Evolutionary conservation across 1,140 invertebrate species (phyloP).

Genomic region (Wasmannia auropunctata): DNA sequence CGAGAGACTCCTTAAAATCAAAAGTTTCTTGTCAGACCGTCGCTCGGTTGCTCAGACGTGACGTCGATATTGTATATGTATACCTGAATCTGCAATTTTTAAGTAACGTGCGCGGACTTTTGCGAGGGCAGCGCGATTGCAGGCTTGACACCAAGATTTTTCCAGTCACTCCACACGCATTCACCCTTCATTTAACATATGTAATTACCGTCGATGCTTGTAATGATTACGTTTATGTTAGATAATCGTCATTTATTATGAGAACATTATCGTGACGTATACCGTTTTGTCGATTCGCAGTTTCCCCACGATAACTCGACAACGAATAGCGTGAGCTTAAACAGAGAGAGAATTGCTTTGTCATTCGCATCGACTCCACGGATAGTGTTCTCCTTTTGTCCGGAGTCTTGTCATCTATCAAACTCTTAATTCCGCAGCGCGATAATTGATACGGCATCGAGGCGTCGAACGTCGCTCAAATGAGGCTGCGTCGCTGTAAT

Average conservation of each 20-base stretch:
- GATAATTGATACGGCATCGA: slow-evolving; percentile 24
- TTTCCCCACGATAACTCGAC: not conserved
- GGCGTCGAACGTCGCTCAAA: not conserved
- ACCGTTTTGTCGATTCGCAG: not conserved
- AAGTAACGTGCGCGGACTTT: not conserved
- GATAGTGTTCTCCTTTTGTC: slow-evolving; percentile 11
- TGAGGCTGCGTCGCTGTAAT: not conserved
- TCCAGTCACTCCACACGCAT: not conserved
- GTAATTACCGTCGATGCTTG: not conserved
- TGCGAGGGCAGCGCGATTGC: not conserved
- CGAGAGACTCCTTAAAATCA: slow-evolving; percentile 11
- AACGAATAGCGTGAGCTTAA: not conserved
- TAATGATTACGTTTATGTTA: not conserved
- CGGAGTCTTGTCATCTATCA: not conserved
- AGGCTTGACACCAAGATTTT: slow-evolving; percentile 10
- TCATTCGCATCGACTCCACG: slow-evolving; percentile 43
- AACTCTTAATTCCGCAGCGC: slow-evolving; percentile 15
- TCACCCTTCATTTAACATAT: not conserved
- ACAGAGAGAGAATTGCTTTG: slow-evolving; percentile 41
- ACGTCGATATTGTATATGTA: not conserved
- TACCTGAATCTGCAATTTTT: not conserved
- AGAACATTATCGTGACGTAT: not conserved
- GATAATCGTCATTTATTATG: not conserved
- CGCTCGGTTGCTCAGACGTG: not conserved
- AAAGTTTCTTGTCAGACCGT: not conserved